Evolutionary conservation across 1,140 invertebrate genomes (phyloP).

Genomic region (Penaeus indicus): DNA sequence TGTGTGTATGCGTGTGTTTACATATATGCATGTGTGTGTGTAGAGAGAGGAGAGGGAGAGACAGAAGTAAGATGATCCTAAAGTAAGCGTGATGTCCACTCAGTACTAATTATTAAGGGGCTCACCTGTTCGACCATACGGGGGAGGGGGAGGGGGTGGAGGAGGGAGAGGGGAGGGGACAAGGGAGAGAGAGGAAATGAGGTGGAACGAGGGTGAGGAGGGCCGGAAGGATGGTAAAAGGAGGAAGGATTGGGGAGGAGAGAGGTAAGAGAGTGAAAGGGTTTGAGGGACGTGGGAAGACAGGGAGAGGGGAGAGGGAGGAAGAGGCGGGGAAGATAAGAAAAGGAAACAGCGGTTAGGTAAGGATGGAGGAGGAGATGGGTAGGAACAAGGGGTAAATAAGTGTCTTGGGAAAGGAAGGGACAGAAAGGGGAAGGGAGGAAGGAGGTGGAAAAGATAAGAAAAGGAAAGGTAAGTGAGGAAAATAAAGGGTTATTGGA

Average conservation of each 20-base stretch:
- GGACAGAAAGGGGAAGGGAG: too few relatives aligned
- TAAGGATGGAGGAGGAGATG: background rate
- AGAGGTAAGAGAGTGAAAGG: background rate
- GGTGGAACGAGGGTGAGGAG: background rate
- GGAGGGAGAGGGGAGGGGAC: conserved; percentile 5
- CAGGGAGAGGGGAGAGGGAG: background rate
- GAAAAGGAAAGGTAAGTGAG: too few relatives aligned
- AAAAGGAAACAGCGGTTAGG: background rate
- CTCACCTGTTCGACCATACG: conserved; percentile 6
- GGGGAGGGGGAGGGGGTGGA: background rate
- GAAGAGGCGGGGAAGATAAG: background rate
- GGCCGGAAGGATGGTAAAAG: background rate
- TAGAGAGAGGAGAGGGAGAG: too few relatives aligned
- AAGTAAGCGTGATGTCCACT: background rate
- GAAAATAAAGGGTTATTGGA: too few relatives aligned
- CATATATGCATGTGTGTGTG: too few relatives aligned
- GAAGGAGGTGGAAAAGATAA: too few relatives aligned
- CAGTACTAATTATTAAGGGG: conserved; percentile 8
- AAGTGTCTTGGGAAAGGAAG: background rate
- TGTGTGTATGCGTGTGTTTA: too few relatives aligned
- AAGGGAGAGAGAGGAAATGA: background rate
- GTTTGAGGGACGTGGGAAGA: background rate
- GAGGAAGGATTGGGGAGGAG: background rate
- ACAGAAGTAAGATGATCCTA: background rate
- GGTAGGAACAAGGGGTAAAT: conserved; percentile 22